Evolutionary conservation across 2,888 invertebrate species (phyloP).

Genomic region (Sarcophaga carnaria): DNA sequence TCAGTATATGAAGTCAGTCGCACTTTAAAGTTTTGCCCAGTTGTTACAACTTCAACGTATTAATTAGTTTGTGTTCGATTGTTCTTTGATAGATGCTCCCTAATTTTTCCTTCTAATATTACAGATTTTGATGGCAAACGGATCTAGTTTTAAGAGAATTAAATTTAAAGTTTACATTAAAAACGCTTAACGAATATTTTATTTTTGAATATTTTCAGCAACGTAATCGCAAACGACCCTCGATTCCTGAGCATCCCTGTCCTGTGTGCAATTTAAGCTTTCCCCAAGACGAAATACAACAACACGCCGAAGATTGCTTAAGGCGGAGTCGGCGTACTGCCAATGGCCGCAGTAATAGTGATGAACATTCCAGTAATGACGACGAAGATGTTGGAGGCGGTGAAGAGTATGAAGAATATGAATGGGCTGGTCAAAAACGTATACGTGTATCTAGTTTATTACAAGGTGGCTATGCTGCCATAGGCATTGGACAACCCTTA

Average conservation of each 20-base stretch:
- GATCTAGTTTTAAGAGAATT: no score
- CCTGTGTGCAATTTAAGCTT: constrained; percentile 91
- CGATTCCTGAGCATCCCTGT: constrained; percentile 86
- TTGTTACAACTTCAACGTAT: no score
- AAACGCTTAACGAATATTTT: constrained; percentile 1
- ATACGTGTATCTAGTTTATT: constrained; percentile 88
- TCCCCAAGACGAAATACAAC: constrained; percentile 87
- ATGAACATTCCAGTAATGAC: constrained; percentile 82
- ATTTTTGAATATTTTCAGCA: constrained; percentile 73
- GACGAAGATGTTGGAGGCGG: constrained; percentile 89
- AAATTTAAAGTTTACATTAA: not conserved
- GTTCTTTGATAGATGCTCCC: no score
- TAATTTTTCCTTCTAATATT: no score
- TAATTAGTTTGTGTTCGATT: no score
- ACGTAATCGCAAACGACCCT: constrained; percentile 86
- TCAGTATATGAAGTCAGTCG: no score
- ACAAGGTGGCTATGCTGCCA: constrained; percentile 85
- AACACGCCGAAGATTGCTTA: constrained; percentile 88
- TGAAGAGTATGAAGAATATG: constrained; percentile 90
- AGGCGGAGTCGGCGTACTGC: constrained; percentile 76
- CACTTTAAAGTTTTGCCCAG: no score
- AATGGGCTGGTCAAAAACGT: constrained; percentile 95
- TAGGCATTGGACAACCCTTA: constrained; percentile 80
- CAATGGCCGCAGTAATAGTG: constrained; percentile 66
- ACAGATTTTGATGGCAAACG: no score